These are phyloP conservation scores for Pterois miles DNA, from an alignment of 2,797 vertebrate genomes.

Conservation along the genomic window DNA sequence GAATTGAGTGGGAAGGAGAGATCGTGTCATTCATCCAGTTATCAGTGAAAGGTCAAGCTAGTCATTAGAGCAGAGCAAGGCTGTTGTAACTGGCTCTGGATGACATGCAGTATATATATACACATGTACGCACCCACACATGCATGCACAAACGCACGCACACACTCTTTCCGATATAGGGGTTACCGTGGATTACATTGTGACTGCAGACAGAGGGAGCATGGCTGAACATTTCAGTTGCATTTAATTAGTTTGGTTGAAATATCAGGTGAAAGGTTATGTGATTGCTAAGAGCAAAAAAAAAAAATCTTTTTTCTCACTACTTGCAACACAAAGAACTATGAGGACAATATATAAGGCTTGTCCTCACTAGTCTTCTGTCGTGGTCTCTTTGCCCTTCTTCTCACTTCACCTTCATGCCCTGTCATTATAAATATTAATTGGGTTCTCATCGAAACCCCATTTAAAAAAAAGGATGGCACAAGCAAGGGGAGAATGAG, in stretches of 20 bases:
- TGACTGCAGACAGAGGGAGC: constrained; percentile 10
- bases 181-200: constrained; percentile 53
- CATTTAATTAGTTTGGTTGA: constrained; percentile 43
- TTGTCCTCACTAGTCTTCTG: neutral
- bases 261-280: constrained; percentile 15
- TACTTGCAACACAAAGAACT: neutral
- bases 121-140: neutral
- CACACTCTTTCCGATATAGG: constrained; percentile 6
- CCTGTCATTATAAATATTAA: constrained; percentile 48
- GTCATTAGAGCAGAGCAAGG: constrained; percentile 65
- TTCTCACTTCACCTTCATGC: constrained; percentile 1
- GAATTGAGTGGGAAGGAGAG: constrained; percentile 39
- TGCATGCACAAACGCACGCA: neutral
- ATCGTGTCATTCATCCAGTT: constrained; percentile 65
- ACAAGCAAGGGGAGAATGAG: constrained; percentile 4
- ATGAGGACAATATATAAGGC: neutral
- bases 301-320: neutral
- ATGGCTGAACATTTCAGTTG: constrained; percentile 36
- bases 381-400: neutral
- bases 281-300: neutral
- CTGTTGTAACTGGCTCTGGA: constrained; percentile 42
- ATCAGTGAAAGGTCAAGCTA: constrained; percentile 73
- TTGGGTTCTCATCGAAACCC: constrained; percentile 30
- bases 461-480: constrained; percentile 10
- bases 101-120: neutral